Evolutionary conservation across 2,888 invertebrate species (phyloP), one percentile per base, ranked within the genome.

Genomic region (Tetranychus piercei): DNA sequence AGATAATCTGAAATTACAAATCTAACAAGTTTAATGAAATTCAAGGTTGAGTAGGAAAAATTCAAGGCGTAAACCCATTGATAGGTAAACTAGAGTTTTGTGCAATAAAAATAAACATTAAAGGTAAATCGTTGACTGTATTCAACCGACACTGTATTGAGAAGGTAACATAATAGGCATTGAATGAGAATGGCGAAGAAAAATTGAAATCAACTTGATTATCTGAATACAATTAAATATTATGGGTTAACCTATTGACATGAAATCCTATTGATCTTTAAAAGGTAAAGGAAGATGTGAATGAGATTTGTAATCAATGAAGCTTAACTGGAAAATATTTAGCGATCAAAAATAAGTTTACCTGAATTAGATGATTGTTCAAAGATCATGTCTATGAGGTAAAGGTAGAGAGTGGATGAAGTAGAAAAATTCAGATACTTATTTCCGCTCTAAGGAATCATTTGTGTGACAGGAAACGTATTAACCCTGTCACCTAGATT

Each of bases 401-500:
- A 15, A 55, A 55, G 55, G 15, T 45, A 9, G 9, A 45, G 45
- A 45, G 45, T 15, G 55, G 55, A 3, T 55, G 55, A 55, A 55
- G 5, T 5, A 15, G 55, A 15, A 55, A 15, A 55, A 55, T 15
- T 15, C 1, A 6, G 55, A 15, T 55, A 55, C 0, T 15, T 55
- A 15, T 55, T 55, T 55, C 55, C 55, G 55, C 55, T 55, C 55
- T 55, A 6, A 55, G 55, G 55, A 55, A 55, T 55, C 55, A 55
- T 55, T 55, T 55, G 55, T 55, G 15, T 55, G 55, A 15, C 55
- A 55, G 55, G 55, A 55, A 55, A 55, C 15, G 55, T 55, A 55
- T 55, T 55, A 55, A 55, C 55, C 55, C 55, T 55, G 55, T 55
- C 55, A 55, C 55, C 55, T 55, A 55, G 55, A 55, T 55, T 55